phyloP scores from a whole-genome alignment of 1,140 invertebrate genomes.

The Magallana ariakensis region DNA sequence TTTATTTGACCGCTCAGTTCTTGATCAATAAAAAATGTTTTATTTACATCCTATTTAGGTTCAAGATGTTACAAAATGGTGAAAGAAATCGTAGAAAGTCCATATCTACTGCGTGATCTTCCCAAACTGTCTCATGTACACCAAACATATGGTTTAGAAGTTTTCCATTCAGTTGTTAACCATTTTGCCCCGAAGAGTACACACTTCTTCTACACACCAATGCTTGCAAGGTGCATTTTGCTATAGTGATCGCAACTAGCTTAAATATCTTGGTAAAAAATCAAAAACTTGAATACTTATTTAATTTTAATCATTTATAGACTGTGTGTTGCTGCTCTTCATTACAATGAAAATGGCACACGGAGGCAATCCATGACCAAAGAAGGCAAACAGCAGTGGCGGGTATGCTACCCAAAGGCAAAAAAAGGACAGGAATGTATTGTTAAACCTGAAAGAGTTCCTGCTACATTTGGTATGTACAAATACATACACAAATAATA shows the following conservation, averaged over 20 bases:
- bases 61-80: constrained; percentile 32
- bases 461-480: constrained; percentile 27
- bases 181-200: constrained; percentile 57
- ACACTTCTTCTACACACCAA: constrained; percentile 51
- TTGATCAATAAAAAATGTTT: too few species aligned
- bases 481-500: too few species aligned
- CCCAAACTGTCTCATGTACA: too few species aligned
- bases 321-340: constrained; percentile 50
- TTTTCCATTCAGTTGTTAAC: constrained; percentile 50
- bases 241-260: neutral
- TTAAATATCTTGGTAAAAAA: constrained; percentile 18
- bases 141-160: too few species aligned
- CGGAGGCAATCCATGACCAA: constrained; percentile 41
- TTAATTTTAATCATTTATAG: constrained; percentile 23
- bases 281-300: neutral
- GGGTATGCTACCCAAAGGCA: constrained; percentile 44
- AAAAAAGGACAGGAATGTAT: constrained; percentile 34
- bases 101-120: too few species aligned
- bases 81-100: neutral
- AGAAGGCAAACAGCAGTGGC: constrained; percentile 34
- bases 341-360: constrained; percentile 54
- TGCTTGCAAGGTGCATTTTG: constrained; percentile 39
- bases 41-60: neutral
- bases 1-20: too few species aligned
- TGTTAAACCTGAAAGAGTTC: neutral